A percentile compares a stretch with the other conserved stretches of the same genome.
Conservation (phyloP, 2,113 vertebrate species). For the Etheostoma cragini region DNA sequence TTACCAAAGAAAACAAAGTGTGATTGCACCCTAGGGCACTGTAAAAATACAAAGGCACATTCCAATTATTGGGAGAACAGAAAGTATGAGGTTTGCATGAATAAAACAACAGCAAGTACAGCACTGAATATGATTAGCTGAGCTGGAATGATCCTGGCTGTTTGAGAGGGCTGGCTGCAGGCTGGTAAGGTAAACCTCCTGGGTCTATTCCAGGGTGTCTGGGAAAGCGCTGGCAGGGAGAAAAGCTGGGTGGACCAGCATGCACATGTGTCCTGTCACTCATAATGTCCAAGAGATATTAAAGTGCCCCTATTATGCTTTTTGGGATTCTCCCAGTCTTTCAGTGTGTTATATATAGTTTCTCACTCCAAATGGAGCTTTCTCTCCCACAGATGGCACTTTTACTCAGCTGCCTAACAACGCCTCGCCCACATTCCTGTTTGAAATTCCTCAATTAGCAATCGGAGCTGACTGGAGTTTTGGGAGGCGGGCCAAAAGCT, state of each 20-base stretch:
- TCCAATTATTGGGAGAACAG: slow-evolving; percentile 36
- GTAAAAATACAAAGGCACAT: slow-evolving; percentile 35
- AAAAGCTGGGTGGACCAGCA: slow-evolving; percentile 68
- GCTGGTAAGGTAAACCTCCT: slow-evolving; percentile 56
- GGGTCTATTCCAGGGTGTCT: slow-evolving; percentile 64
- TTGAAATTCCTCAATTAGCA: no score
- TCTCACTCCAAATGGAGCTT: no score
- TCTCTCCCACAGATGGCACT: no score
- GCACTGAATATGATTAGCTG: slow-evolving; percentile 20
- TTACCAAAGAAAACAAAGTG: slow-evolving; percentile 40
- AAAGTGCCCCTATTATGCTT: no score
- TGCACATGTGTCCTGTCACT: slow-evolving; percentile 78
- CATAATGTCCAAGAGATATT: slow-evolving; percentile 17
- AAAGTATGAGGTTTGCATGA: slow-evolving; percentile 20
- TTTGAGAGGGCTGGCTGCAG: slow-evolving; percentile 13
- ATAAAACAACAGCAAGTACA: slow-evolving; percentile 39
- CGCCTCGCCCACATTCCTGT: no score
- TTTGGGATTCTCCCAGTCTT: no score
- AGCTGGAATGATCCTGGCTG: slow-evolving; percentile 30
- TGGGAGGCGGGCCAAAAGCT: no score
- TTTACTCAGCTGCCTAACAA: no score
- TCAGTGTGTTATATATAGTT: no score
- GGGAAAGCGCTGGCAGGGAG: slow-evolving; percentile 51
- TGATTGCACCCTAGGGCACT: slow-evolving; percentile 11
- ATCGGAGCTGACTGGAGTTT: no score